Percentiles rank a stretch among this genome's conserved stretches.
These are phyloP conservation scores for Cheilosia variabilis DNA, from an alignment of 2,888 invertebrate species.

Conservation along the genomic window DNA sequence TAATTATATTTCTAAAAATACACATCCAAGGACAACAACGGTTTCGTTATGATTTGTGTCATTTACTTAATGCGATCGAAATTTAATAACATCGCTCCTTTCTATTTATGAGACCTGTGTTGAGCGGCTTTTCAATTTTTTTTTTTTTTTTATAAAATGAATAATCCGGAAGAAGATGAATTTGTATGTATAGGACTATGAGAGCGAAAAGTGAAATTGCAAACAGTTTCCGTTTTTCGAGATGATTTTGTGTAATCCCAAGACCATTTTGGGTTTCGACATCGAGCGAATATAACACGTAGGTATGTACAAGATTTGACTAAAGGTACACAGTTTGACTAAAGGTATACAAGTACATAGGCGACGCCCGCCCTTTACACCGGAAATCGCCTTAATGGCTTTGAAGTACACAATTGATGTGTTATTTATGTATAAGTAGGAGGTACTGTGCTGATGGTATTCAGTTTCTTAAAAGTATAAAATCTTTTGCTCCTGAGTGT, in stretches of 20 bases:
- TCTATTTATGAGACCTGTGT: background rate
- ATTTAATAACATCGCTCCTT: conserved; percentile 5
- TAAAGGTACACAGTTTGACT: background rate
- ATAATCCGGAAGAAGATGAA: conserved; percentile 50
- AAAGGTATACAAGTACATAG: background rate
- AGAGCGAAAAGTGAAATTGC: conserved; percentile 39
- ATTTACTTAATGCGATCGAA: conserved; percentile 8
- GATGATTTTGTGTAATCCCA: conserved; percentile 26
- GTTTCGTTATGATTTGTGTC: background rate
- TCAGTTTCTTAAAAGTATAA: conserved; percentile 43
- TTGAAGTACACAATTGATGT: conserved; percentile 57
- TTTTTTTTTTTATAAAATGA: conserved; percentile 16
- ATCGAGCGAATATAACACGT: background rate
- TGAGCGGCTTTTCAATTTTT: background rate
- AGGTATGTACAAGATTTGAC: background rate
- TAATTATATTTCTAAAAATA: conserved; percentile 54
- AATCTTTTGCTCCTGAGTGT: conserved; percentile 29
- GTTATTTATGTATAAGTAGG: background rate
- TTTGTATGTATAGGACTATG: conserved; percentile 15
- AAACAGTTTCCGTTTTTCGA: conserved; percentile 38
- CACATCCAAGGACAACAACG: background rate
- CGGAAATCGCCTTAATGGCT: conserved; percentile 69
- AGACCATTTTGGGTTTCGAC: background rate
- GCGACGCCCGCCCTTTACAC: background rate
- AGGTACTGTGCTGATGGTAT: background rate